These are phyloP conservation scores for Furcifer pardalis DNA, from an alignment of 2,797 vertebrate species.

Conservation along the genomic window DNA sequence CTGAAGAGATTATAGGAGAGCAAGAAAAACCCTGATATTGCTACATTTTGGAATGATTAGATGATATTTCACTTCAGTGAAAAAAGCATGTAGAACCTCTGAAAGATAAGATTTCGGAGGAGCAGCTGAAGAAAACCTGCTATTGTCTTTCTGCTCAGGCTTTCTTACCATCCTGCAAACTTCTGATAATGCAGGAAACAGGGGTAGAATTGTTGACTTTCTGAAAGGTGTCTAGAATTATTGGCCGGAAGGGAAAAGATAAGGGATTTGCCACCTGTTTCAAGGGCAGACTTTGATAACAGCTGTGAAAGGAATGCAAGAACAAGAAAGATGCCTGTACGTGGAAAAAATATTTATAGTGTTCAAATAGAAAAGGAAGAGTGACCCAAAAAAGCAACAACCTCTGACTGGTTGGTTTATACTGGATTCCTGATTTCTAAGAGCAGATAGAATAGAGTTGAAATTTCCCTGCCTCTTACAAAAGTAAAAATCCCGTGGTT, in stretches of 20 bases:
- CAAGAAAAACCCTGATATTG: not conserved
- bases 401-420: not conserved
- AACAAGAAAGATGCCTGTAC: not conserved
- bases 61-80: not conserved
- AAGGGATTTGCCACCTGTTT: not conserved
- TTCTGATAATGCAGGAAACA: not conserved
- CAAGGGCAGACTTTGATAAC: conserved; percentile 1
- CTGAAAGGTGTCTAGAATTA: not conserved
- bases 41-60: not conserved
- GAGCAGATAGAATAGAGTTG: too few relatives aligned
- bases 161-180: not conserved
- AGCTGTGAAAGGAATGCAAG: not conserved
- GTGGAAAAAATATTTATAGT: accelerated
- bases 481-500: not conserved
- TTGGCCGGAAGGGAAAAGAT: conserved; percentile 11
- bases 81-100: not conserved
- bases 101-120: not conserved
- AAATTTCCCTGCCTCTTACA: not conserved
- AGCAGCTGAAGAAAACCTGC: not conserved
- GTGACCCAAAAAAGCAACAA: not conserved
- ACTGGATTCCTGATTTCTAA: not conserved
- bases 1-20: not conserved
- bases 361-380: not conserved
- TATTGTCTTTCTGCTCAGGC: not conserved
- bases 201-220: not conserved